Conservation (phyloP, 2,888 invertebrate genomes). For the Holacanthella duospinosa region DNA sequence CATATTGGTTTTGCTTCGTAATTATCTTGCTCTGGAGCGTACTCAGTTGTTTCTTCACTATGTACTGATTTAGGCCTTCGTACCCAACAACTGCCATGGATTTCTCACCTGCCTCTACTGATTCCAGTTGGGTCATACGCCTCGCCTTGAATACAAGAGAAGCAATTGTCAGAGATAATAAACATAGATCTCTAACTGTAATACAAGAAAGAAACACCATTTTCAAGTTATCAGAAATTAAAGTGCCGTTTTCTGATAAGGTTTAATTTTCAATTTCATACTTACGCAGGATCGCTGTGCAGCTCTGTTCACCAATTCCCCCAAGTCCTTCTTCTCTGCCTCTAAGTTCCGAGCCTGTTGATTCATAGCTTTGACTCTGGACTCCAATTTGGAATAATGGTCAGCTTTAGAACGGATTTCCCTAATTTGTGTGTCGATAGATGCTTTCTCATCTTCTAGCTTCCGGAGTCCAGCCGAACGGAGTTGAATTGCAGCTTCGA, state of each 20-base stretch:
- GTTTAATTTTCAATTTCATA: slow-evolving; percentile 1
- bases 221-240: no score
- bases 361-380: background rate
- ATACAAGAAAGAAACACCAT: no score
- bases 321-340: slow-evolving; percentile 18
- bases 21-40: slow-evolving; percentile 17
- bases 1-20: slow-evolving; percentile 19
- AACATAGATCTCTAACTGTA: no score
- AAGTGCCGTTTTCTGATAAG: background rate
- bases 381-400: background rate
- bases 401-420: slow-evolving; percentile 12
- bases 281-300: slow-evolving; percentile 18
- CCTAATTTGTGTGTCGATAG: slow-evolving; percentile 19
- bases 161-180: background rate
- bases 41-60: slow-evolving; percentile 18
- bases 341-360: background rate
- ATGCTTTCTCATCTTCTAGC: slow-evolving; percentile 12
- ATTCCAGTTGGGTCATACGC: background rate
- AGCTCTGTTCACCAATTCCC: slow-evolving; percentile 7
- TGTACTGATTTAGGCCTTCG: slow-evolving; percentile 9
- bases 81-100: slow-evolving; percentile 8
- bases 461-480: slow-evolving; percentile 12
- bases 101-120: slow-evolving; percentile 10
- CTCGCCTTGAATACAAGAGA: background rate
- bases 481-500: slow-evolving; percentile 20